Conservation (phyloP, 2,797 vertebrate genomes). For the Acrossocheilus wenchowensis region DNA sequence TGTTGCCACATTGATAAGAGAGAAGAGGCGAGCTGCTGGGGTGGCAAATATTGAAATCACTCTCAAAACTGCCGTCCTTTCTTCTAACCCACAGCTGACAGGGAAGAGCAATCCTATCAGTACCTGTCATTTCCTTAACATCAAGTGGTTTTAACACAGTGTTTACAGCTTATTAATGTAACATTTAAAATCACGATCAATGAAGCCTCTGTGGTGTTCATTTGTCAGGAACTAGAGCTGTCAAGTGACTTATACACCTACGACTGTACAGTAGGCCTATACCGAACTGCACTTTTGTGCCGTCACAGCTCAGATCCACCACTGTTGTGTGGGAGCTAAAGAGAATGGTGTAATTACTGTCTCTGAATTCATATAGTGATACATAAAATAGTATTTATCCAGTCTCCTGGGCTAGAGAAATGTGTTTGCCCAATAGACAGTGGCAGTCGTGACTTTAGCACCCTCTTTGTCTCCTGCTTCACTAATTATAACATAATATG, state of each 20-base stretch:
- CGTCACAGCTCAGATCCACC: slow-evolving; percentile 71
- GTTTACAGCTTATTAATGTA: slow-evolving; percentile 59
- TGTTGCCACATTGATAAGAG: slow-evolving; percentile 83
- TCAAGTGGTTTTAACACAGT: slow-evolving; percentile 55
- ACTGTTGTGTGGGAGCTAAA: slow-evolving; percentile 71
- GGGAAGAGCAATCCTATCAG: slow-evolving; percentile 48
- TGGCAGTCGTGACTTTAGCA: slow-evolving; percentile 77
- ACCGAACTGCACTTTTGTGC: slow-evolving; percentile 70
- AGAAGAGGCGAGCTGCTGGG: slow-evolving; percentile 73
- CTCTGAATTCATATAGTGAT: slow-evolving; percentile 82
- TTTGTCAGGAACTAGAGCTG: slow-evolving; percentile 70
- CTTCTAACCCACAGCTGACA: slow-evolving; percentile 58
- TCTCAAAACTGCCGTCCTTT: slow-evolving; percentile 67
- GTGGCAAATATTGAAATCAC: slow-evolving; percentile 69
- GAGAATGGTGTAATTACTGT: slow-evolving; percentile 84
- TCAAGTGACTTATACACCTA: slow-evolving; percentile 78
- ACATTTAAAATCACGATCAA: slow-evolving; percentile 56
- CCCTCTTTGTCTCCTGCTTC: slow-evolving; percentile 39
- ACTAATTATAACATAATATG: slow-evolving; percentile 22
- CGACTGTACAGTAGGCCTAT: slow-evolving; percentile 66
- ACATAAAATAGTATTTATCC: slow-evolving; percentile 87
- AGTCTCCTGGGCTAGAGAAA: slow-evolving; percentile 77
- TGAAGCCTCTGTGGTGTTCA: slow-evolving; percentile 47
- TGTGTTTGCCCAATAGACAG: slow-evolving; percentile 78
- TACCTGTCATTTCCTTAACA: slow-evolving; percentile 51